Evolutionary conservation across 2,888 invertebrate species (phyloP), one percentile per base, ranked within the genome.

Genomic region (Drosophila formosana): DNA sequence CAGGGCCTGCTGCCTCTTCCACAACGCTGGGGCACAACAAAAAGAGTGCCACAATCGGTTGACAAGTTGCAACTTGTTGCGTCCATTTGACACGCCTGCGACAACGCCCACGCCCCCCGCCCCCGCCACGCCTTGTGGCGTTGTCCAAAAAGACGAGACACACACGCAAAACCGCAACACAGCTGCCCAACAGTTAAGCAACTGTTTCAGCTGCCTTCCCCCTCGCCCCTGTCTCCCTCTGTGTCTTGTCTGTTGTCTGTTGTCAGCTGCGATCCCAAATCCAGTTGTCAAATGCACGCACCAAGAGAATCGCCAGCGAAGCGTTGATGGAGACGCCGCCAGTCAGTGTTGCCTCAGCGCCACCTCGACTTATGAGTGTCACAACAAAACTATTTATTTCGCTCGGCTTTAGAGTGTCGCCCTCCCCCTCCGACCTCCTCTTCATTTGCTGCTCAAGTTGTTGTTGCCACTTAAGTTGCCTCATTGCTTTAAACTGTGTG

Each of bases 311-410:
- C 66, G 55, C 75, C 72, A 62, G 49, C 76, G 52, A 68, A 72
- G 75, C 65, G 77, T 66, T 75, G 37, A 72, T 58, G 68, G 46
- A 58, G 65, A 49, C 53, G 60, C 46, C 66, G 70, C 39, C 76
- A 45, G 37, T 47, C 76, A 41, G 41, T 47, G 53, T 39, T 47
- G 56, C 46, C 53, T 9, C 45, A 52, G 52, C 74, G 60, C 56
- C 66, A 50, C 74, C 60, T 67, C 77, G 73, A 78, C 83, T 83
- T 87, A 82, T 80, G 87, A 82, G 75, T 83, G 87, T 83, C 83
- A 83, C 87, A 83, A 83, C 87, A 87, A 78, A 83, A 83, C 83
- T 83, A 83, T 83, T 83, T 83, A 84, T 84, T 87, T 73, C 63
- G 64, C 49, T 7, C 47, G 37, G 51, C 72, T 55, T 66, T 55